Evolutionary conservation across 2,113 vertebrate genomes (phyloP).

Genomic region (Prolemur simus): DNA sequence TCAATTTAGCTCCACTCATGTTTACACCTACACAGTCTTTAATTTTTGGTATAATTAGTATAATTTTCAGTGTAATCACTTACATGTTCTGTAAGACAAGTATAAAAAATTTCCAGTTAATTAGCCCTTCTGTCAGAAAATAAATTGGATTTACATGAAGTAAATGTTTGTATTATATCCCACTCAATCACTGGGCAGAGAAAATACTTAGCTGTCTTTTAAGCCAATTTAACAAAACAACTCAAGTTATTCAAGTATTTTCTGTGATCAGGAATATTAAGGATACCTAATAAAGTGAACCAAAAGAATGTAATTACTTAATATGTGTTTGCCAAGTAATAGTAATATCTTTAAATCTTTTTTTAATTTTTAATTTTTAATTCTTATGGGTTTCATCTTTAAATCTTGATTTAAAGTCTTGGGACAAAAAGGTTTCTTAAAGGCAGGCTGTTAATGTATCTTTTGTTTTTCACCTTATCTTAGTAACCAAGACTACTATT

Average conservation of each 20-base stretch:
- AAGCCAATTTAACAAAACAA: background rate
- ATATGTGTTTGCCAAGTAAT: background rate
- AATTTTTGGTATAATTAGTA: background rate
- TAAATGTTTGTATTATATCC: background rate
- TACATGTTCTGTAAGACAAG: background rate
- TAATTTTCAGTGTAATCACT: background rate
- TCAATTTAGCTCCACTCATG: background rate
- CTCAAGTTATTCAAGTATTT: background rate
- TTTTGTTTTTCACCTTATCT: background rate
- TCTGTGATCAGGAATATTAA: background rate
- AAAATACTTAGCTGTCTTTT: background rate
- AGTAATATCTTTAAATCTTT: background rate
- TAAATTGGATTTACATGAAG: background rate
- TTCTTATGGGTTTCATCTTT: background rate
- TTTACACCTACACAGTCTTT: background rate
- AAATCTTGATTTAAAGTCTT: background rate
- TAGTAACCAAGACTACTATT: background rate
- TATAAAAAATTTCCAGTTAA: background rate
- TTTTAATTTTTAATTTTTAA: no score
- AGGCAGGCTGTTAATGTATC: background rate
- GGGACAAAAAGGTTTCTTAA: background rate
- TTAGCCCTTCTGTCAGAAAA: background rate
- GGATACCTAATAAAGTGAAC: background rate
- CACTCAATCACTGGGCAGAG: background rate
- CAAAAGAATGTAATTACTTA: background rate